Evolutionary conservation across 2,113 vertebrate species (phyloP), one percentile per base, ranked within the genome.

Genomic region (Uropsilus gracilis): DNA sequence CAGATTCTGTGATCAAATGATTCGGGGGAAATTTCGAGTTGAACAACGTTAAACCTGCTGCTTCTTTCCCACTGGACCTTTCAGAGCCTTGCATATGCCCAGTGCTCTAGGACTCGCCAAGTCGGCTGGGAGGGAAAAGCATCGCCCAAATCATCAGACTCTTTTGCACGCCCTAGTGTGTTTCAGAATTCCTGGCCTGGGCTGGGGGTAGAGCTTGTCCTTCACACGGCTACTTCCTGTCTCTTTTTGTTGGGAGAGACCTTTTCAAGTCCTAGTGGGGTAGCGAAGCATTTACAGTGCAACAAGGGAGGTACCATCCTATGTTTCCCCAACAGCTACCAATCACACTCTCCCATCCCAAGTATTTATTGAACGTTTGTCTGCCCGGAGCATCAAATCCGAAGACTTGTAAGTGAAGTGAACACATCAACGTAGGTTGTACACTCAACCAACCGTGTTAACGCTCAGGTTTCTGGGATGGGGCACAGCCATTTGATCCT

Each of bases 401-500:
- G 32, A 57, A 94, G 53, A 86, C 53, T 78, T 28, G 59, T 39
- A 48, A 46, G 6, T 44, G 37, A 82, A 42, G 42, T 75, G 5
- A 44, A 64, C 57, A 6, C 16, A 50, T 14, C 8, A 3, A 20
- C 17, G 42, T 76, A 37, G 22, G 5, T 17, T 48, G 44, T 42
- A 50, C 22, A 11, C 12, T 73, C 39, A 73, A 90, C 48, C 20
- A 42, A 37, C 4, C 37, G 72, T 32, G 11, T 46, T 20, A 4
- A 2, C 26, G 34, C 26, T 8, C 1, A 5, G 10, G 8, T n/a
- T 44, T n/a, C 39, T 26, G 26, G 16, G 48, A 5, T 14, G 34
- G 0, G 0, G 6, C 20, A 10, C 14, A 44, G 20, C 18, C 2
- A 0, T 24, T 11, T 16, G 44, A 26, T n/a, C 42, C 14, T 0